phyloP scores from a whole-genome alignment of 2,113 vertebrate genomes.

The Cercocebus atys region DNA sequence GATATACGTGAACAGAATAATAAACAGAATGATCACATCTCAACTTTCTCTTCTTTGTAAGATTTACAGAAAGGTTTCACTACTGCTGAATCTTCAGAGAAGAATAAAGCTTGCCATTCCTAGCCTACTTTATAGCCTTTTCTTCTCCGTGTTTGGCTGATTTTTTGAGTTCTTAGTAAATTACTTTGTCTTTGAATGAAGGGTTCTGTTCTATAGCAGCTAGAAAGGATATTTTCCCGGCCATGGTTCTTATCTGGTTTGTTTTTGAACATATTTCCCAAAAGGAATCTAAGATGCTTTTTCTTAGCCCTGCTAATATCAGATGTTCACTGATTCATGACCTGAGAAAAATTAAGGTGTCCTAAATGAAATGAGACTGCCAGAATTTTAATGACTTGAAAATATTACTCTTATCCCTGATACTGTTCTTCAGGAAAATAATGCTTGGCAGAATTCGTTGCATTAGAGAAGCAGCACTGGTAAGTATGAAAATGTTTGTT shows the following conservation, averaged over 20 bases:
- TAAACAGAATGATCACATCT: neutral
- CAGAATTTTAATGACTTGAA: conserved; percentile 40
- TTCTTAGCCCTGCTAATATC: neutral
- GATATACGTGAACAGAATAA: neutral
- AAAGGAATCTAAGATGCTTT: conserved; percentile 43
- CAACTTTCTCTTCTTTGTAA: neutral
- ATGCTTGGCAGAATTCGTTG: neutral
- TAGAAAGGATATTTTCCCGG: conserved; percentile 25
- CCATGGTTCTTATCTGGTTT: conserved; percentile 9
- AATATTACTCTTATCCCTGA: neutral
- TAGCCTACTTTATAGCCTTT: neutral
- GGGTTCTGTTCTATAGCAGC: neutral
- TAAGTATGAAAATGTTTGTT: neutral
- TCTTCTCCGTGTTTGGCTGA: neutral
- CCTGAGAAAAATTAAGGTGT: conserved; percentile 42
- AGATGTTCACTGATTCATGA: conserved; percentile 23
- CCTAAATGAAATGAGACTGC: neutral
- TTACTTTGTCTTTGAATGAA: conserved; percentile 54
- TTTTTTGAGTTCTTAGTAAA: conserved; percentile 31
- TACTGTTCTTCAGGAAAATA: conserved; percentile 2
- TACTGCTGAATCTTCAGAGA: neutral
- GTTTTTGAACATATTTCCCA: conserved; percentile 1
- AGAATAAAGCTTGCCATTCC: neutral
- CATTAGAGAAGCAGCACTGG: neutral
- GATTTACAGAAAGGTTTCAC: neutral